Evolutionary conservation across 37 sponge, comb jelly and placozoan genomes (phyloP), one percentile per base, ranked within the genome.

Genomic region (Petrosia ficiformis): DNA sequence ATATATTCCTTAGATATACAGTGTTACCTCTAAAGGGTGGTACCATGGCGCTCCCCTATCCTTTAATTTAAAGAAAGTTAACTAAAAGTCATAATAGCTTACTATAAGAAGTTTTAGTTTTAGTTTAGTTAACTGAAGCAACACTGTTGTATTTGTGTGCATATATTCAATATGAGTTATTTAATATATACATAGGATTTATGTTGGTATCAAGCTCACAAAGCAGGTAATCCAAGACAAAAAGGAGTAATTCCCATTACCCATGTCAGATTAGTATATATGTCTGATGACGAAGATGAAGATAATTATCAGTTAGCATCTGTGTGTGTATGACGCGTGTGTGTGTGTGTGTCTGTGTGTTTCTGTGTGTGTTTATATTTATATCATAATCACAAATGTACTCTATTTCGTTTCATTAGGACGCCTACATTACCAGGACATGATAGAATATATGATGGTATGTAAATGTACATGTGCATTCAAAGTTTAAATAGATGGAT

Each of bases 131-230:
- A n/a, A n/a, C n/a, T n/a, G n/a, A n/a, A n/a, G n/a, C n/a, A n/a
- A n/a, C n/a, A n/a, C n/a, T n/a, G n/a, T n/a, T n/a, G n/a, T n/a
- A n/a, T n/a, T n/a, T n/a, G n/a, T n/a, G n/a, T n/a, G n/a, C n/a
- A n/a, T n/a, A n/a, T n/a, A n/a, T n/a, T n/a, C n/a, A n/a, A n/a
- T n/a, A n/a, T n/a, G n/a, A n/a, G n/a, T 19, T 58, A 48, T 79
- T 24, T 5, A 69, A 22, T n/a, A 34, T 29, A 22, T 70, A 11
- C 24, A 0, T 60, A 90, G 91, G 91, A 90, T 26, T 61, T 90
- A 60, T 70, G 91, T 29, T 90, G 91, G 91, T 90, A 90, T 64
- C 56, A 52, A 60, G 91, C 91, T 16, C 83, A 82, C 22, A 85
- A 85, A 58, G 70, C 66, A 22, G 87, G 71, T 32, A 35, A 75